phyloP scores from a whole-genome alignment of 2,797 vertebrate species.

The Mormyrus hasselquistii region DNA sequence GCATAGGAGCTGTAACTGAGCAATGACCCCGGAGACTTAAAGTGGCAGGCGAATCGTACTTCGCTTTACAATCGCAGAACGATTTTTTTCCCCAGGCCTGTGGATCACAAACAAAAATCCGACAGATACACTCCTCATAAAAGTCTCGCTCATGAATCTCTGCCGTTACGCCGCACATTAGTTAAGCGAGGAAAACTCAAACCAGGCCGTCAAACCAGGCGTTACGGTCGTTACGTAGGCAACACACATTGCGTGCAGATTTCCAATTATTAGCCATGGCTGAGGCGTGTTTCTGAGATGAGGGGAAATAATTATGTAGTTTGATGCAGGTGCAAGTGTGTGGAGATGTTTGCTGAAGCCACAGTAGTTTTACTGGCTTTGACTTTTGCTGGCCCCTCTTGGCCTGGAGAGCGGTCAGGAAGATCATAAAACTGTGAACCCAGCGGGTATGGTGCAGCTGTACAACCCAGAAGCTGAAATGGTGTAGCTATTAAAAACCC shows the following conservation, averaged over 20 bases:
- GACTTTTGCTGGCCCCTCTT: background rate
- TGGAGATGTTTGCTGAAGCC: background rate
- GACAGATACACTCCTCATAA: background rate
- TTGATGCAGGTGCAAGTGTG: background rate
- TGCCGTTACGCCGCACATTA: background rate
- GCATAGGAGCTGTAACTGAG: background rate
- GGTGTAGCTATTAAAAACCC: background rate
- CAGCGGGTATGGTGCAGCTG: background rate
- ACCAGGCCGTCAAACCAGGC: background rate
- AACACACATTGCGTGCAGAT: background rate
- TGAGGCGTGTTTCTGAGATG: background rate
- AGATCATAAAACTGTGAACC: background rate
- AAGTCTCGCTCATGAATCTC: background rate
- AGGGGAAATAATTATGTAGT: conserved; percentile 1
- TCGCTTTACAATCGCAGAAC: background rate
- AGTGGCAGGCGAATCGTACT: background rate
- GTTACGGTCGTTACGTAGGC: background rate
- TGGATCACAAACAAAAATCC: background rate
- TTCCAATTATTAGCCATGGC: background rate
- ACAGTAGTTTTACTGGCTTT: background rate
- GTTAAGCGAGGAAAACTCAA: background rate
- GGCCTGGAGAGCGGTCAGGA: background rate
- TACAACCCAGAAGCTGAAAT: background rate
- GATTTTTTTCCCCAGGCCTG: background rate
- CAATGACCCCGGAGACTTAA: background rate